Evolutionary conservation across 1,140 invertebrate species (phyloP), one percentile per base, ranked within the genome.

Genomic region (Neelides sp.): DNA sequence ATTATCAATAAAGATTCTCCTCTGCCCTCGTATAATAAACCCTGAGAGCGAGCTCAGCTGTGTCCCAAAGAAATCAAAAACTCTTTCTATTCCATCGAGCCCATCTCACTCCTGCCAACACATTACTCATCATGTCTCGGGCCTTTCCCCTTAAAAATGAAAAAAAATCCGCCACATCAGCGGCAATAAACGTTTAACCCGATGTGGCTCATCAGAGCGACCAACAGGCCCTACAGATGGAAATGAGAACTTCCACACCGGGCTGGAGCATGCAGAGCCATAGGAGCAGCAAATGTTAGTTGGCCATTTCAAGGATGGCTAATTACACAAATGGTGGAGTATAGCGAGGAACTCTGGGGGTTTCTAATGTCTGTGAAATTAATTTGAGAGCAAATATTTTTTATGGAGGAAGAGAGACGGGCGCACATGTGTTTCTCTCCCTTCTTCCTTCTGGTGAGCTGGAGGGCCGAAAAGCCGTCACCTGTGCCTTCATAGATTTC

Each of bases 41-140:
- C 30, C 41, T 59, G 53, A 54, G 57, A 59, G 46, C 49, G 24
- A 34, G 36, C 42, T 55, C 57, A 59, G 57, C 57, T 59, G 57
- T 52, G 57, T 32, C 50, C 46, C 43, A 50, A 55, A 51, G 45
- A 54, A 58, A 54, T 50, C 49, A 54, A 58, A 58, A 52, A 54
- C 48, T 50, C 49, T 54, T 52, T 51, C 47, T 44, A 57, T 51
- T 58, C 49, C 48, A 54, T 48, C 45, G 45, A 36, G 32, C 48
- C 44, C 39, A 48, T 54, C 51, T 51, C 36, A 48, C 35, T 47
- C 34, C 45, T 51, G 39, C 36, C 45, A 42, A 54, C 36, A 54
- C 56, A 58, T 58, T 52, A 58, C 56, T 58, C 56, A 58, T 58
- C 56, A 34, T 54, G 52, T 44, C 10, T 24, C 42, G 10, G 37